Conservation (phyloP, 92 coral and sea anemone species). For the Phenganax subtilis region DNA sequence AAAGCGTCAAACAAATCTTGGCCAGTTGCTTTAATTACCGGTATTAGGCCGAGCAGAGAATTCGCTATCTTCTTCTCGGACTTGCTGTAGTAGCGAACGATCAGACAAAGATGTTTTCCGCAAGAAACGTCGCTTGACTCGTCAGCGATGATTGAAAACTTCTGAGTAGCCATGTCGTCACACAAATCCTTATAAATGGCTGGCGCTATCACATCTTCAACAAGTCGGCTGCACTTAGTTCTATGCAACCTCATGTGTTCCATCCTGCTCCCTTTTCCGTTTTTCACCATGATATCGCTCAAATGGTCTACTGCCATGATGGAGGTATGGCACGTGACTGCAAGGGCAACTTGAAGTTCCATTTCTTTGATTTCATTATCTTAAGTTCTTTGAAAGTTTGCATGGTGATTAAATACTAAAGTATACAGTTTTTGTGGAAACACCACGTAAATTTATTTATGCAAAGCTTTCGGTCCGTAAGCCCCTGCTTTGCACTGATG, state of each 20-base stretch:
- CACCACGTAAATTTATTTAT: too few relatives aligned
- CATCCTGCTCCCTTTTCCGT: conserved; percentile 22
- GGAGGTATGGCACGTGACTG: not conserved
- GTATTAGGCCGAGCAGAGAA: not conserved
- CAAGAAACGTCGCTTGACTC: conserved; percentile 19
- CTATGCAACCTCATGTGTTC: not conserved
- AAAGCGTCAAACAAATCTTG: not conserved
- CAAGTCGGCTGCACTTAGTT: conserved; percentile 5
- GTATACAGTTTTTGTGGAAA: too few relatives aligned
- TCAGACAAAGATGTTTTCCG: conserved; percentile 13
- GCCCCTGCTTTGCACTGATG: too few relatives aligned
- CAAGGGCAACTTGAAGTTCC: conserved; percentile 12
- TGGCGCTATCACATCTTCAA: conserved; percentile 15
- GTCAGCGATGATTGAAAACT: not conserved
- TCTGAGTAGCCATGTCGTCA: conserved; percentile 9
- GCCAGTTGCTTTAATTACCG: conserved; percentile 2
- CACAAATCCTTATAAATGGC: not conserved
- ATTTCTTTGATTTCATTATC: conserved; percentile 14
- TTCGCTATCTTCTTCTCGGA: not conserved
- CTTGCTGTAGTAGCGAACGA: not conserved
- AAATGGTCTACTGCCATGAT: not conserved
- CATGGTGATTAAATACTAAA: too few relatives aligned
- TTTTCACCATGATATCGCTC: conserved; percentile 16
- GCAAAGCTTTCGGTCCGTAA: too few relatives aligned
- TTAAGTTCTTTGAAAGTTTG: too few relatives aligned